These are phyloP conservation scores for Scortum barcoo DNA, from an alignment of 2,113 vertebrate species.

Conservation along the genomic window DNA sequence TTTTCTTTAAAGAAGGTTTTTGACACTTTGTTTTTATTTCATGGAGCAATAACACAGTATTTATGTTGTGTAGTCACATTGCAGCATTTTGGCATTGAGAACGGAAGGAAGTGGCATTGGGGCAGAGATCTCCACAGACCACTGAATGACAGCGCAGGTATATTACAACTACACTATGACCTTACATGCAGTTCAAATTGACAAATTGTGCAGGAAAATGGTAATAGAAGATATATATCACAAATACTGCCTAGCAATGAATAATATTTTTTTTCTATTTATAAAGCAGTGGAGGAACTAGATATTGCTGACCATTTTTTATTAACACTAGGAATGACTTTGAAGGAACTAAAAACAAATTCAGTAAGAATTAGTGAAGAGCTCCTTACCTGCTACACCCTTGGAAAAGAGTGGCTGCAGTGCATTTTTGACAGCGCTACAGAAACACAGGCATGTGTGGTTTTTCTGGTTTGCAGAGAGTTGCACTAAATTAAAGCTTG, in stretches of 20 bases:
- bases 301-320: no score
- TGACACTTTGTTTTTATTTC: neutral
- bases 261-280: neutral
- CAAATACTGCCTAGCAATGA: neutral
- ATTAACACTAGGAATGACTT: no score
- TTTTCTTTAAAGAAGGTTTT: neutral
- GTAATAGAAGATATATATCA: neutral
- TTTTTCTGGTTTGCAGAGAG: slow-evolving; percentile 5
- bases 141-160: neutral
- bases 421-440: neutral
- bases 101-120: neutral
- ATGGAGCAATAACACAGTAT: neutral
- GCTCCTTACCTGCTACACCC: slow-evolving; percentile 7
- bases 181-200: neutral
- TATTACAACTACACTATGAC: neutral
- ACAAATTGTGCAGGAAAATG: no score
- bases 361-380: neutral
- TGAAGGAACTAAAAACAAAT: neutral
- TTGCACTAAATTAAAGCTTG: no score
- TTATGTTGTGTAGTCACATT: neutral
- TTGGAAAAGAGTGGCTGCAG: neutral
- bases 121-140: neutral
- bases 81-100: neutral
- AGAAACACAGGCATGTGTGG: neutral
- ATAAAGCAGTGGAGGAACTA: neutral